phyloP scores from a whole-genome alignment of 1,140 invertebrate species.

The Galendromus occidentalis region DNA sequence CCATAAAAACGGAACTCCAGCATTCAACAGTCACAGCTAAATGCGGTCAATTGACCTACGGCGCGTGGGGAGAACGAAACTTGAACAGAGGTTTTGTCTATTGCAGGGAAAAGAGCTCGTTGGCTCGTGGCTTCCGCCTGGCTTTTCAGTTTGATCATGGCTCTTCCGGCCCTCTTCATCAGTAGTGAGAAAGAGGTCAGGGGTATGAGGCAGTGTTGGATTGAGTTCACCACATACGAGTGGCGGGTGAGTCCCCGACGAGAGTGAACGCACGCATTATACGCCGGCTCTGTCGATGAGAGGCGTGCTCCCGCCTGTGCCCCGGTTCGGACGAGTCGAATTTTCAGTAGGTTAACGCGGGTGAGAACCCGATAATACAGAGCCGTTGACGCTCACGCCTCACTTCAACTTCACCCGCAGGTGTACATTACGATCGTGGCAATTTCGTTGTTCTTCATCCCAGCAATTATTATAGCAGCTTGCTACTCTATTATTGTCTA shows the following conservation, averaged over 20 bases:
- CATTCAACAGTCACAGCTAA: too few relatives aligned
- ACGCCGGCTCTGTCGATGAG: too few relatives aligned
- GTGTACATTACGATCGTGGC: conserved; percentile 70
- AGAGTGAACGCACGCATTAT: too few relatives aligned
- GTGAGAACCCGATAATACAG: too few relatives aligned
- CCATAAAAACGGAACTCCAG: too few relatives aligned
- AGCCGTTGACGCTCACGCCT: too few relatives aligned
- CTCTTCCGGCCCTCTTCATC: conserved; percentile 55
- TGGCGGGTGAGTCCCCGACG: conserved; percentile 34
- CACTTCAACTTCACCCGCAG: conserved; percentile 27
- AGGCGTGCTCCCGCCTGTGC: too few relatives aligned
- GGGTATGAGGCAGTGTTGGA: conserved; percentile 65
- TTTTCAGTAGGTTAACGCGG: too few relatives aligned
- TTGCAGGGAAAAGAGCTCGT: conserved; percentile 55
- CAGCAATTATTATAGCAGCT: conserved; percentile 65
- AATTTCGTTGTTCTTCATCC: conserved; percentile 59
- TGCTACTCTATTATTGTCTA: conserved; percentile 79
- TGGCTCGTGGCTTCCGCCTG: conserved; percentile 56
- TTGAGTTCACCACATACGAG: conserved; percentile 48
- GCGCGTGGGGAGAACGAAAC: too few relatives aligned
- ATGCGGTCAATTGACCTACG: too few relatives aligned
- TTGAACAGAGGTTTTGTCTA: background rate
- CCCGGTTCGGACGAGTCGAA: too few relatives aligned
- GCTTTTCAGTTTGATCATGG: conserved; percentile 57
- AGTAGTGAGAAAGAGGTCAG: conserved; percentile 45